A percentile compares a stretch with the other conserved stretches of the same genome.
phyloP scores from a whole-genome alignment of 2,888 invertebrate species.

The Tipula helvola region DNA sequence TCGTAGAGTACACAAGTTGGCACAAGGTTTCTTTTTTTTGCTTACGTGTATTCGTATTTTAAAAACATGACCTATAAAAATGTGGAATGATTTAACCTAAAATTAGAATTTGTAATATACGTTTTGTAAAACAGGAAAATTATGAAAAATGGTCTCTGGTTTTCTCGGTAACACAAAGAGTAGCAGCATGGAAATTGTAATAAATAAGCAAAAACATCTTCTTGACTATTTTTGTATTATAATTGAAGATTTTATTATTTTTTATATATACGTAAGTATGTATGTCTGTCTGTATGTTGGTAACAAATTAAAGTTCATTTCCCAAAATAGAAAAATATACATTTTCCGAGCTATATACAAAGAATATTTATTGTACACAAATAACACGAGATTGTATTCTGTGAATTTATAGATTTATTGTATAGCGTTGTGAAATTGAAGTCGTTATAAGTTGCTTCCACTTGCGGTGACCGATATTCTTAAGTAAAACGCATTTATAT shows the following conservation, averaged over 20 bases:
- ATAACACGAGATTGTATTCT: neutral
- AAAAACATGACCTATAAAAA: neutral
- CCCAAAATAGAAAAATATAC: neutral
- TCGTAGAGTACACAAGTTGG: neutral
- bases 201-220: neutral
- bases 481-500: too few species aligned
- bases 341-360: neutral
- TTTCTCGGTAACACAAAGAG: neutral
- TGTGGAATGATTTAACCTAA: neutral
- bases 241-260: neutral
- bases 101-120: neutral
- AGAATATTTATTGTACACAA: neutral
- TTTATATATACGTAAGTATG: neutral
- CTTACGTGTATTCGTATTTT: neutral
- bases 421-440: neutral
- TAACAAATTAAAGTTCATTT: neutral
- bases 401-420: neutral
- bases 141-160: neutral
- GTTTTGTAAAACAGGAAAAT: neutral
- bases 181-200: neutral
- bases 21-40: neutral
- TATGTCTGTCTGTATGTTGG: neutral
- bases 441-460: neutral
- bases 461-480: too few species aligned
- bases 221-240: neutral